Percentiles rank a stretch among this genome's conserved stretches.
phyloP scores from a whole-genome alignment of 2,797 vertebrate species.

The Nothura maculosa region DNA sequence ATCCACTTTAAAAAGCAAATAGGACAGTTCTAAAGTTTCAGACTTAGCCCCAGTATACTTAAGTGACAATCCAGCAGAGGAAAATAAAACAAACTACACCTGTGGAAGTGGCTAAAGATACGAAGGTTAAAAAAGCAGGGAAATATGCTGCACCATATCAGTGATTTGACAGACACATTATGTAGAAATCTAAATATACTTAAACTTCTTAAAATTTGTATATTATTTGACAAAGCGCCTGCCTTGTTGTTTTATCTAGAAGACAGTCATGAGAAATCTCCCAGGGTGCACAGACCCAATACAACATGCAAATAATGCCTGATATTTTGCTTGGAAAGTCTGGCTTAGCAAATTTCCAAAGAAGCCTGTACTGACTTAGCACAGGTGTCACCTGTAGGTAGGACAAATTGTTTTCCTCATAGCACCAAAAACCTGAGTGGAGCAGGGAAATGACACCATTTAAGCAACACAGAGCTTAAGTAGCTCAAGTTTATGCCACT shows the following conservation, averaged over 20 bases:
- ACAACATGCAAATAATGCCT: neutral
- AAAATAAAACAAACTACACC: neutral
- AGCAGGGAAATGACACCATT: neutral
- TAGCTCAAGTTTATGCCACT: neutral
- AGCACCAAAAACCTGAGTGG: neutral
- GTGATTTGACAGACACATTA: neutral
- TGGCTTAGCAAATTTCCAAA: neutral
- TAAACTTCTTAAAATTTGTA: neutral
- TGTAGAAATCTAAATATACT: neutral
- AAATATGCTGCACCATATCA: neutral
- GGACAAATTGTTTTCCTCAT: neutral
- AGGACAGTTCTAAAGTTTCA: neutral
- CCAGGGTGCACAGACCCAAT: neutral
- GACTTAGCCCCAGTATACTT: neutral
- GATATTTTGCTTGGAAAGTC: neutral
- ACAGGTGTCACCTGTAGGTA: neutral
- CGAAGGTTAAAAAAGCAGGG: neutral
- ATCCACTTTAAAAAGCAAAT: slow-evolving; percentile 15
- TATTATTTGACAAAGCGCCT: neutral
- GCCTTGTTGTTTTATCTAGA: neutral
- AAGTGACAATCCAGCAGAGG: neutral
- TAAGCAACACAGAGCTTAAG: neutral
- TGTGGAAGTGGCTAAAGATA: neutral
- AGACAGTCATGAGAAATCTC: neutral
- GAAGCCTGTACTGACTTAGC: neutral